Evolutionary conservation across 2,888 invertebrate species (phyloP).

Genomic region (Nomada fucata): DNA sequence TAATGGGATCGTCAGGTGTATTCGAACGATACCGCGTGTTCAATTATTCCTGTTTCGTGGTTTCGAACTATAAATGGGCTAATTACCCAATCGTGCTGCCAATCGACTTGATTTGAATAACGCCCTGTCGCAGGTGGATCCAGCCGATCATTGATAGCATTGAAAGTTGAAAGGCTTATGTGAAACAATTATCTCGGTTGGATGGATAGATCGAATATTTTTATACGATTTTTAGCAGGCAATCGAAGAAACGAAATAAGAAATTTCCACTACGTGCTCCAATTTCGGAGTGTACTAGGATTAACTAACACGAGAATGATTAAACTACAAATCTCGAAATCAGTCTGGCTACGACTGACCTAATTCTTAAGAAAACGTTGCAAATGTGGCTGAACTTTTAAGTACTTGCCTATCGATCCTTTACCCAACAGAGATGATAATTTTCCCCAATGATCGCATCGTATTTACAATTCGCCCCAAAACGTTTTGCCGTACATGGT

Average conservation of each 20-base stretch:
- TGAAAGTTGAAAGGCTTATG: constrained; percentile 3
- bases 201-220: constrained; percentile 7
- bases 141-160: not conserved
- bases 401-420: constrained; percentile 18
- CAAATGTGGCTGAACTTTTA: not conserved
- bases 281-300: no score
- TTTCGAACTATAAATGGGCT: constrained; percentile 12
- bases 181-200: constrained; percentile 2
- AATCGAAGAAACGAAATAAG: no score
- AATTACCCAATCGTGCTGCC: constrained; percentile 12
- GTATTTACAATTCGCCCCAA: constrained; percentile 11
- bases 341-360: no score
- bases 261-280: not conserved
- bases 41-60: constrained; percentile 25
- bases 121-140: not conserved
- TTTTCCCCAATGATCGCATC: constrained; percentile 37
- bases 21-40: constrained; percentile 11
- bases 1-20: constrained; percentile 11
- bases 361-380: no score
- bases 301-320: not conserved
- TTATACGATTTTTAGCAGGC: not conserved
- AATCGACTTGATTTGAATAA: constrained; percentile 17
- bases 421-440: constrained; percentile 10
- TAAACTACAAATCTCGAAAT: not conserved
- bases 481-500: constrained; percentile 13